A percentile compares a stretch with the other conserved stretches of the same genome.
phyloP scores from a whole-genome alignment of 2,113 vertebrate genomes.

The Mystacornis crossleyi region DNA sequence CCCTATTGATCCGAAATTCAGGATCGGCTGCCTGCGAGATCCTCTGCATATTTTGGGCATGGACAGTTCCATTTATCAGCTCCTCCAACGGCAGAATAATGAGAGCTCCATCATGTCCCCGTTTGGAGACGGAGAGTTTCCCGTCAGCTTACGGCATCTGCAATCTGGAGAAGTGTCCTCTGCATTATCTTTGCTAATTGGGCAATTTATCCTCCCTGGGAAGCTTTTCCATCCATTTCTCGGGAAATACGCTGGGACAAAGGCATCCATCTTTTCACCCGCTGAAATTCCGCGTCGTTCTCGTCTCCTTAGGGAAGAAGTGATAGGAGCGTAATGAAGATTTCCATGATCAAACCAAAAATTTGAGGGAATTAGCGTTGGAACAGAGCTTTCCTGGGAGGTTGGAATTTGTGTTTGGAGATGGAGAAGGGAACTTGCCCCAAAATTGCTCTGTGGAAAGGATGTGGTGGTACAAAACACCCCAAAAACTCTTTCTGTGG shows the following conservation, averaged over 20 bases:
- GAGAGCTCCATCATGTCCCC: slow-evolving; percentile 17
- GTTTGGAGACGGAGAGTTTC: not conserved
- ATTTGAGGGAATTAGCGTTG: rapidly evolving
- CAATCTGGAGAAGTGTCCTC: not conserved
- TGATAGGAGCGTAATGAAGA: not conserved
- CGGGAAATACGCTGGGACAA: not conserved
- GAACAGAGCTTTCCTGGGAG: not conserved
- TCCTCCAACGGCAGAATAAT: slow-evolving; percentile 51
- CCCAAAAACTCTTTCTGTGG: not conserved
- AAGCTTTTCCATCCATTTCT: slow-evolving; percentile 10
- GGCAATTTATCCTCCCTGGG: slow-evolving; percentile 1
- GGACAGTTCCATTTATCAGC: slow-evolving; percentile 68
- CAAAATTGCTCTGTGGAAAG: not conserved
- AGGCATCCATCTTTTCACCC: not conserved
- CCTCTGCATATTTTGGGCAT: slow-evolving; percentile 62
- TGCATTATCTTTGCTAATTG: slow-evolving; percentile 27
- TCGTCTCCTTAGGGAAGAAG: not conserved
- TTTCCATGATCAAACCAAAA: not conserved
- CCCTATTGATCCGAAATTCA: slow-evolving; percentile 76
- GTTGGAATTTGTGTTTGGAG: not conserved
- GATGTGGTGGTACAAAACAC: not conserved
- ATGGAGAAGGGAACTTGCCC: not conserved
- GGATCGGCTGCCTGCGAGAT: slow-evolving; percentile 57
- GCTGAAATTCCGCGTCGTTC: not conserved
- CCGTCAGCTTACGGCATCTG: slow-evolving; percentile 12